phyloP scores from a whole-genome alignment of 2,797 vertebrate genomes.

The Neosilurus hyrtlii region DNA sequence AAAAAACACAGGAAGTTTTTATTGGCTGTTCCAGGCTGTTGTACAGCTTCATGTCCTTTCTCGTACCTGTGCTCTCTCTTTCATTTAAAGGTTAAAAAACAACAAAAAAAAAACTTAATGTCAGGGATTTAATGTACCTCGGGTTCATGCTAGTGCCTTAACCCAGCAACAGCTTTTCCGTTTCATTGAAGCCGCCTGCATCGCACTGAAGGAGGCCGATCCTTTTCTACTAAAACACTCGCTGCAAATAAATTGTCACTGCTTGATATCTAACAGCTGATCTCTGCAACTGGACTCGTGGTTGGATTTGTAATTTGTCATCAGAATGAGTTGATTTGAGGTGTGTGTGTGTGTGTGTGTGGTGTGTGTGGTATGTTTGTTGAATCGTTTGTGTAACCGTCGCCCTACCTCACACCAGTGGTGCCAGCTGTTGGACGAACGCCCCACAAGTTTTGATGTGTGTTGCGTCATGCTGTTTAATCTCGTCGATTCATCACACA shows the following conservation, averaged over 20 bases:
- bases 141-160: constrained; percentile 99
- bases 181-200: constrained; percentile 13
- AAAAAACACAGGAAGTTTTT: constrained; percentile 33
- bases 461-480: constrained; percentile 57
- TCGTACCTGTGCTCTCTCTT: constrained; percentile 88
- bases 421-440: constrained; percentile 73
- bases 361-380: constrained; percentile 37
- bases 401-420: constrained; percentile 80
- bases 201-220: constrained; percentile 14
- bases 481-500: constrained; percentile 62
- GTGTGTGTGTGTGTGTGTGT: constrained; percentile 37
- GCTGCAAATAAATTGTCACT: constrained; percentile 34
- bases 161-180: constrained; percentile 73
- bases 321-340: constrained; percentile 41
- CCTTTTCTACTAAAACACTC: constrained; percentile 53
- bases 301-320: constrained; percentile 73
- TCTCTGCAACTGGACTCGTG: constrained; percentile 57
- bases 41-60: constrained; percentile 73
- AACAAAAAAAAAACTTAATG: constrained; percentile 82
- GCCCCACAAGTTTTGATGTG: constrained; percentile 63
- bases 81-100: too few species aligned
- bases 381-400: constrained; percentile 64
- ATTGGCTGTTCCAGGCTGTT: constrained; percentile 68
- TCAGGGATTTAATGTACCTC: constrained; percentile 99
- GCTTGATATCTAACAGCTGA: constrained; percentile 5